These are phyloP conservation scores for Diadema setosum DNA, from an alignment of 35 echinoderm and acorn worm species.

Conservation along the genomic window DNA sequence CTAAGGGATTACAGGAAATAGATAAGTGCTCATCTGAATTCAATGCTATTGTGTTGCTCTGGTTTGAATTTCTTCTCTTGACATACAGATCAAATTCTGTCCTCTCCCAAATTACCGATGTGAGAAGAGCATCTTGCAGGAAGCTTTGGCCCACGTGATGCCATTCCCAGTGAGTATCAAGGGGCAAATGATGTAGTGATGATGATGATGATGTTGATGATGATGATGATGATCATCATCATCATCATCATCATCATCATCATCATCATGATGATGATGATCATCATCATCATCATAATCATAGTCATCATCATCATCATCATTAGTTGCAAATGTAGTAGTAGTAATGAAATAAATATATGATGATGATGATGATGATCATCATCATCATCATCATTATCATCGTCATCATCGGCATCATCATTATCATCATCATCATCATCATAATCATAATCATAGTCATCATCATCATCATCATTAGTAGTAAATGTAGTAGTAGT, in stretches of 20 bases:
- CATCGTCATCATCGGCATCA: background rate
- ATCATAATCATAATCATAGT: background rate
- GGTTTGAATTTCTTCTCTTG: background rate
- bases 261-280: background rate
- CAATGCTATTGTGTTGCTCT: too few species aligned
- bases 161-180: conserved; percentile 72
- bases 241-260: background rate
- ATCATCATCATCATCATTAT: background rate
- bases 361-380: background rate
- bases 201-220: background rate
- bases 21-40: too few species aligned
- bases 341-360: too few species aligned
- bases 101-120: conserved; percentile 57
- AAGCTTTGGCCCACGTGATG: conserved; percentile 52
- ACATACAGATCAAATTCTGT: conserved; percentile 64
- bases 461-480: background rate
- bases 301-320: background rate
- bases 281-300: background rate
- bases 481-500: too few species aligned
- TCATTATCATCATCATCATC: background rate
- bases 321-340: too few species aligned
- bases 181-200: too few species aligned
- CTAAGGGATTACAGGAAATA: too few species aligned
- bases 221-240: background rate
- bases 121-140: conserved; percentile 33